Percentiles rank a stretch among this genome's conserved stretches.
Conservation (phyloP, 1,140 invertebrate species). For the Aphis gossypii region DNA sequence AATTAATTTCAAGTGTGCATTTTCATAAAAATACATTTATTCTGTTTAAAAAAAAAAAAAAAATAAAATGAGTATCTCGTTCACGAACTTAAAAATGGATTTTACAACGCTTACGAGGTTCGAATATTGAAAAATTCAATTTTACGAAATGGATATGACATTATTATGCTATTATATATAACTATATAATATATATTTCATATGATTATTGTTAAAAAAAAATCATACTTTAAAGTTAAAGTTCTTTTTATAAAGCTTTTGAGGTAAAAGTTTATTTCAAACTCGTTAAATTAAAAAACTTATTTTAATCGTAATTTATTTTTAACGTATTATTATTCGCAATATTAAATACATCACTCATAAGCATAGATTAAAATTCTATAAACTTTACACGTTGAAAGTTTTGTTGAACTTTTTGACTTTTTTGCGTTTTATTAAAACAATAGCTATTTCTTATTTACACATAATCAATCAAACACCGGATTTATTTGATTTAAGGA, state of each 20-base stretch:
- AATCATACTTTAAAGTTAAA: background rate
- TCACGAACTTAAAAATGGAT: background rate
- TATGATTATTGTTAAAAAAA: background rate
- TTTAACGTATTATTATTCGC: background rate
- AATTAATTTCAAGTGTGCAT: background rate
- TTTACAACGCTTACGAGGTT: background rate
- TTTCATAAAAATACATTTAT: background rate
- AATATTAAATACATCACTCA: constrained; percentile 7
- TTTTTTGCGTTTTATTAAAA: constrained; percentile 16
- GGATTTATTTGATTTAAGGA: background rate
- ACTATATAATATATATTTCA: constrained; percentile 3
- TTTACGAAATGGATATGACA: background rate
- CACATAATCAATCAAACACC: background rate
- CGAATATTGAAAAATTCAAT: background rate
- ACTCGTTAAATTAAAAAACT: constrained; percentile 43
- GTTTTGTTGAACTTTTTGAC: constrained; percentile 10
- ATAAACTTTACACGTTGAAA: background rate
- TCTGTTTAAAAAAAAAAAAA: background rate
- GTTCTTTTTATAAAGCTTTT: background rate
- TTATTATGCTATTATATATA: background rate
- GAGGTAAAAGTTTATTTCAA: background rate
- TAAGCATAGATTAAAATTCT: background rate
- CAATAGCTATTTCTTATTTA: background rate
- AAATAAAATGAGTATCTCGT: background rate
- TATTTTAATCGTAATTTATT: constrained; percentile 22